phyloP scores from a whole-genome alignment of 2,888 invertebrate genomes.

The Sabellastarte sp. region DNA sequence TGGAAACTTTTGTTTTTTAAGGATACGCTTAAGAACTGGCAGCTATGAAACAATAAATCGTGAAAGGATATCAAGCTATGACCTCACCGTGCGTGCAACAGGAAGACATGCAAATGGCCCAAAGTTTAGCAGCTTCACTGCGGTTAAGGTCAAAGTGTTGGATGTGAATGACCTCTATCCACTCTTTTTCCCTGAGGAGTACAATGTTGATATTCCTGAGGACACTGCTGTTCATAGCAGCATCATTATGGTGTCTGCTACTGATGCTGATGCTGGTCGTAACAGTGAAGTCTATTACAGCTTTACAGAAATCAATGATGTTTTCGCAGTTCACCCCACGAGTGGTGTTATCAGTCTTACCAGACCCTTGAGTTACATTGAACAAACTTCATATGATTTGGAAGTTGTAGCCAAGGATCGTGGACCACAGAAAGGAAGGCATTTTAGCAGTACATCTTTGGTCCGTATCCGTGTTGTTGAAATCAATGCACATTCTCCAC shows the following conservation, averaged over 20 bases:
- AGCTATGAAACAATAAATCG: slow-evolving; percentile 86
- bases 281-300: slow-evolving; percentile 98
- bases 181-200: slow-evolving; percentile 85
- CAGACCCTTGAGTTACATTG: slow-evolving; percentile 71
- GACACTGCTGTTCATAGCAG: slow-evolving; percentile 82
- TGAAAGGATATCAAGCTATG: slow-evolving; percentile 82
- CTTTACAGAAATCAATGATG: slow-evolving; percentile 71
- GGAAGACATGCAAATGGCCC: slow-evolving; percentile 59
- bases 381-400: slow-evolving; percentile 72
- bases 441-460: slow-evolving; percentile 13
- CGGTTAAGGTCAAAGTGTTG: slow-evolving; percentile 63
- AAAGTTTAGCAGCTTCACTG: slow-evolving; percentile 32
- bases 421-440: slow-evolving; percentile 62
- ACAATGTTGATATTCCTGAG: slow-evolving; percentile 82
- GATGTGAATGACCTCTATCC: slow-evolving; percentile 78
- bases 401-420: slow-evolving; percentile 84
- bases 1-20: slow-evolving; percentile 92
- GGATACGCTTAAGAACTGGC: slow-evolving; percentile 84
- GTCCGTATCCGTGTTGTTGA: slow-evolving; percentile 66
- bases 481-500: slow-evolving; percentile 84
- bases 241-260: slow-evolving; percentile 73
- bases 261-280: slow-evolving; percentile 92
- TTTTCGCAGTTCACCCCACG: slow-evolving; percentile 88
- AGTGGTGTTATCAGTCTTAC: slow-evolving; percentile 84
- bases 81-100: slow-evolving; percentile 74